Base-by-base conservation (phyloP, 1,140 invertebrate species). In the Battus philenor region DNA sequence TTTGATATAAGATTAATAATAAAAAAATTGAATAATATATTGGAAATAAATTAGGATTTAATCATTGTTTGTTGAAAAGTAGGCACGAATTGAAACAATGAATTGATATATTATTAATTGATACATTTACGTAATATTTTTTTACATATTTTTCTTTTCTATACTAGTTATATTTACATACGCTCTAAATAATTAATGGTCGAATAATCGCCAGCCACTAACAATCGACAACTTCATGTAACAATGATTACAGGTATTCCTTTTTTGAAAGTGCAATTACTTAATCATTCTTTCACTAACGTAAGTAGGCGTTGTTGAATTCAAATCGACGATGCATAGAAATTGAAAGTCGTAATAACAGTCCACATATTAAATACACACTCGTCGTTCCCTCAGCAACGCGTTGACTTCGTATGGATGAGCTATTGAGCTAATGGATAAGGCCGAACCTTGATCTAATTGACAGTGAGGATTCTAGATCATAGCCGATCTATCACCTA, bases 381-480 rank as follows among this genome's bases (percentile, higher is more conserved):
- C 36, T 1, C 20, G 12, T 26, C 10, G 4, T 15, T 16, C 13
- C 1, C 17, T 38, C 1, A 33, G 17, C 22, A 12, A 29, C 11
- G 36, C 34, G n/a, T 2, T 36, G 16, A n/a, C 13, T 41, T 39
- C 46, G 46, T 13, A 30, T 54, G 41, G 44, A 56, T 54, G 32
- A 69, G 56, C 59, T 60, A 73, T 75, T 73, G 62, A 57, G 59
- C 50, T 70, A 78, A 77, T 73, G 60, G 61, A 68, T 64, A 64
- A 75, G 71, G 69, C 52, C 67, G 41, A 59, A 63, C 74, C 74
- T 78, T 78, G 71, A 73, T 71, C 74, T 59, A 73, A 54, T 75
- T 78, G 59, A 67, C 54, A 59, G 58, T 50, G 57, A 60, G 47
- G 24, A 49, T 54, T 71, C 61, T 59, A 57, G 59, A 61, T 54